Percentiles rank a stretch among this genome's conserved stretches.
Evolutionary conservation across 1,140 invertebrate species (phyloP).

Genomic region (Pinna nobilis): DNA sequence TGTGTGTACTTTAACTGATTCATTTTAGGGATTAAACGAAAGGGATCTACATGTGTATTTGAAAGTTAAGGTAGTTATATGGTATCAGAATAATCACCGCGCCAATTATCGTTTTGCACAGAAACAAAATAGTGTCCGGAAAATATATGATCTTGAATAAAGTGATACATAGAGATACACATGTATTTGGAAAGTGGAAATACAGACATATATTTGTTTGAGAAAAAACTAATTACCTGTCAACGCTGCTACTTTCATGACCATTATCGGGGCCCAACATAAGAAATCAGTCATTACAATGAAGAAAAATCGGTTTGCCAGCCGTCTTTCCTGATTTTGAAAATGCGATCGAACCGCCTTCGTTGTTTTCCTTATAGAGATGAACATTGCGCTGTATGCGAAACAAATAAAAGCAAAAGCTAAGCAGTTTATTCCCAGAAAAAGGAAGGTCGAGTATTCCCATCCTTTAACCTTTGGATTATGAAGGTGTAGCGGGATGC

Average conservation of each 20-base stretch:
- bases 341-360: constrained; percentile 4
- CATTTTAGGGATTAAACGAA: no score
- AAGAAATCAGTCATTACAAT: constrained; percentile 12
- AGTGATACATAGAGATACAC: no score
- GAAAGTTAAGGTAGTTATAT: no score
- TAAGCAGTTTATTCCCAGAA: background rate
- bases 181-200: no score
- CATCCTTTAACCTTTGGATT: background rate
- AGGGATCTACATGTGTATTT: no score
- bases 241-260: constrained; percentile 8
- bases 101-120: no score
- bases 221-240: background rate
- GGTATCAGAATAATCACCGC: no score
- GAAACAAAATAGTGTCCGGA: no score
- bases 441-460: constrained; percentile 4
- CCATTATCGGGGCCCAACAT: constrained; percentile 13
- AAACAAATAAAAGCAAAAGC: constrained; percentile 17
- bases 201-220: background rate
- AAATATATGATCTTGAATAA: no score
- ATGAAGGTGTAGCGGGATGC: constrained; percentile 70
- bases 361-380: constrained; percentile 1
- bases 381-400: constrained; percentile 6
- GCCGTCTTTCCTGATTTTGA: constrained; percentile 3
- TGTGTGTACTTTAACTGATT: no score
- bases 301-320: constrained; percentile 12